Base-by-base conservation (phyloP, 1,140 invertebrate species). In the Leptinotarsa texana region DNA sequence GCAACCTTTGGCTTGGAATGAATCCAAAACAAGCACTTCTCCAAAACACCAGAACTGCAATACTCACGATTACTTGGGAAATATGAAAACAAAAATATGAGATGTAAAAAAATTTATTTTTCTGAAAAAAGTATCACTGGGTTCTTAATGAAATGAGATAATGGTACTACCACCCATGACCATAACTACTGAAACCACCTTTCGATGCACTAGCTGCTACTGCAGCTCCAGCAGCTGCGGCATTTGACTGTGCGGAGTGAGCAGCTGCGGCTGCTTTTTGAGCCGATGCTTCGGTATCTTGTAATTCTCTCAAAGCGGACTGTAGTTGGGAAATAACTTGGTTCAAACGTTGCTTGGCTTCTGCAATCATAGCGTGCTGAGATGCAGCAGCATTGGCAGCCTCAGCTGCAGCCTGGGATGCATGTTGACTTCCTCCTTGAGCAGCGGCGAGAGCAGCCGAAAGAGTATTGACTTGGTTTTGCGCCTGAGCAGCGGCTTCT, bases 351-450 rank as follows among this genome's bases (percentile, higher is more conserved):
- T 78, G 77, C 62, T 79, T 81, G 48, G 80, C 79, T 72, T 80
- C 74, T 24, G 48, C 70, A 21, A 81, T 75, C 80, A 80, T 80
- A 17, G 77, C 67, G n/a, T 80, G 79, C 62, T 81, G 80, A 6
- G 76, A 49, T 4, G 80, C 80, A 3, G 80, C 77, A 8, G 78
- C 80, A 42, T 51, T 73, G 17, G 77, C 79, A 22, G 80, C 76
- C 71, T 79, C 79, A 66, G 76, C 69, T 21, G 80, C 80, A 21
- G 79, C 77, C 69, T 75, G 78, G 3, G 57, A 24, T 4, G 80
- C 71, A 27, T 78, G 57, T 51, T 77, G 75, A 49, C 75, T 75
- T 21, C 77, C 78, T 24, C 74, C 78, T 15, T 80, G 79, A n/a
- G 79, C 72, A n/a, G 80, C 76, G 51, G 80, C 74, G 6, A 81